Conservation (phyloP, 2,797 vertebrate species). For the Ctenochaetus hawaiiensis region DNA sequence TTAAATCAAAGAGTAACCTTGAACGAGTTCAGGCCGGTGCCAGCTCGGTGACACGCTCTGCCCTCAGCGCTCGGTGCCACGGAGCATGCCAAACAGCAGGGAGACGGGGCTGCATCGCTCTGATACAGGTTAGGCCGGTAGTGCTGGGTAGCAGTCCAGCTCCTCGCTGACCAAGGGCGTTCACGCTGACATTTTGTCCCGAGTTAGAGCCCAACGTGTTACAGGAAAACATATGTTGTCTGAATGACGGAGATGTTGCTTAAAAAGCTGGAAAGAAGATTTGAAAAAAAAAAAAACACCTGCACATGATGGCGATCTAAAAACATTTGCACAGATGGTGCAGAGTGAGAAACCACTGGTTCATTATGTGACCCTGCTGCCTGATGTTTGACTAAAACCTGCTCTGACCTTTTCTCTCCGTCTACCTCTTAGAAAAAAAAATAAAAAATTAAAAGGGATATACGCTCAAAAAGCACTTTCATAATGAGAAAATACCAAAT, state of each 20-base stretch:
- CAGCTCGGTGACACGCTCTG: slow-evolving; percentile 69
- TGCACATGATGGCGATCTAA: slow-evolving; percentile 11
- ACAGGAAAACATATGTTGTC: neutral
- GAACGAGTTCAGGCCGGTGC: slow-evolving; percentile 72
- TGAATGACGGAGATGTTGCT: slow-evolving; percentile 5
- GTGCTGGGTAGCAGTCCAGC: slow-evolving; percentile 39
- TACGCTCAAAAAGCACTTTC: slow-evolving; percentile 29
- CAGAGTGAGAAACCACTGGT: slow-evolving; percentile 3
- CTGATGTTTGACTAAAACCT: slow-evolving; percentile 18
- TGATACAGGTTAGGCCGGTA: slow-evolving; percentile 48
- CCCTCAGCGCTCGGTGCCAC: slow-evolving; percentile 63
- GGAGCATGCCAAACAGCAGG: slow-evolving; percentile 65
- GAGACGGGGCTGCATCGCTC: slow-evolving; percentile 28
- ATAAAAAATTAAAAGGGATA: neutral
- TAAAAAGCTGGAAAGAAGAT: too few species aligned
- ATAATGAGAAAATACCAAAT: slow-evolving; percentile 55
- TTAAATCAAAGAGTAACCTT: slow-evolving; percentile 85
- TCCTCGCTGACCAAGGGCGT: slow-evolving; percentile 61
- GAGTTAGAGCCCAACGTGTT: slow-evolving; percentile 41
- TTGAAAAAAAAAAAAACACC: slow-evolving; percentile 8
- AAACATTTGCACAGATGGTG: slow-evolving; percentile 23
- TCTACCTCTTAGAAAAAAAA: neutral
- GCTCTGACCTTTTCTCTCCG: slow-evolving; percentile 27
- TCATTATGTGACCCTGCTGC: slow-evolving; percentile 20
- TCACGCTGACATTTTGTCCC: slow-evolving; percentile 32